Percentiles rank a stretch among this genome's conserved stretches.
Conservation (phyloP, 2,888 invertebrate genomes). For the Cheilosia pagana region DNA sequence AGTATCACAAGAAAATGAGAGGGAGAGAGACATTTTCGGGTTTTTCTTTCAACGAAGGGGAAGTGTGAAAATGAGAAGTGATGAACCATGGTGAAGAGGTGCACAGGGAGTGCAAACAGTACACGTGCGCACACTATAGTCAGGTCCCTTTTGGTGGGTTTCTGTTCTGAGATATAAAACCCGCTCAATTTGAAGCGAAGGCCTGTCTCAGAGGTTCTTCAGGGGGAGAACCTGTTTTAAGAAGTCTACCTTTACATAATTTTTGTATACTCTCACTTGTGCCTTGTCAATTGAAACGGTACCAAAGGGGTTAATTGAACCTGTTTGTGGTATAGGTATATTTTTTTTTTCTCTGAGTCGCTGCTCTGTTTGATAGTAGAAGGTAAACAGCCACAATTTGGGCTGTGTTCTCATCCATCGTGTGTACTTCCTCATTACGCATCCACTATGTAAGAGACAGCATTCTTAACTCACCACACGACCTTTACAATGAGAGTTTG, state of each 20-base stretch:
- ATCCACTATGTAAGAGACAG: background rate
- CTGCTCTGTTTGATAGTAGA: constrained; percentile 48
- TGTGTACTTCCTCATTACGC: constrained; percentile 53
- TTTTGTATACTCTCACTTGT: constrained; percentile 60
- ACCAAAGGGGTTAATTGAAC: constrained; percentile 64
- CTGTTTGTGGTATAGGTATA: constrained; percentile 40
- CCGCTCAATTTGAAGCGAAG: constrained; percentile 39
- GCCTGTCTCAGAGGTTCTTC: constrained; percentile 15
- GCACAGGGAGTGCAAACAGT: constrained; percentile 31
- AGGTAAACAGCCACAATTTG: constrained; percentile 58
- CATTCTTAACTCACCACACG: constrained; percentile 56
- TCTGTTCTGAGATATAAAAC: constrained; percentile 11
- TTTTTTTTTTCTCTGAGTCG: background rate
- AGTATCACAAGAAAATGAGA: constrained; percentile 21
- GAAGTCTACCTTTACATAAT: constrained; percentile 18
- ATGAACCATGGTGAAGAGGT: constrained; percentile 17
- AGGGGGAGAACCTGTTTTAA: constrained; percentile 50
- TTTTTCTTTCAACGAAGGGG: constrained; percentile 13
- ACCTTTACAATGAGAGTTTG: constrained; percentile 41
- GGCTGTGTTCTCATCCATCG: constrained; percentile 10
- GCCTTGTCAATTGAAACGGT: constrained; percentile 61
- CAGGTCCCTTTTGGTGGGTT: constrained; percentile 4
- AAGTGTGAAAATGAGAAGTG: constrained; percentile 55
- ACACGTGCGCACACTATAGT: constrained; percentile 67
- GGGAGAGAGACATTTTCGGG: background rate